Base-by-base conservation (phyloP, 92 coral and sea anemone species). In the Heliopora coerulea region DNA sequence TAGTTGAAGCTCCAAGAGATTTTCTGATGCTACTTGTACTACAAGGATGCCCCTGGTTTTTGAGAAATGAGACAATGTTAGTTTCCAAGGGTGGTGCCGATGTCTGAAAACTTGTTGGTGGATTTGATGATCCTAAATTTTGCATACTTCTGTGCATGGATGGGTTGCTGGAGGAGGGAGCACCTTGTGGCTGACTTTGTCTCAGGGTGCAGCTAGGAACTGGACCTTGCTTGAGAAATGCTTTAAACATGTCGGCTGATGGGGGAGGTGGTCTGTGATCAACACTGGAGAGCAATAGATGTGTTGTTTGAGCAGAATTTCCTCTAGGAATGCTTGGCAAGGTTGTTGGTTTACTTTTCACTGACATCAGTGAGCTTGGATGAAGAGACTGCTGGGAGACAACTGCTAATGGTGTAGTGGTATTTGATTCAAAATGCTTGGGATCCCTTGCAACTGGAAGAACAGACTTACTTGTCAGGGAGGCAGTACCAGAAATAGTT, bases 21-120 rank as follows among this genome's bases (percentile, higher is more conserved):
- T 59, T 62, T 59, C 92, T 84, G 15, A 92, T 72, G 46, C 82
- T 86, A 1, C 83, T 77, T 1, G 89, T 86, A 35, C 85, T 79
- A 62, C 85, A 87, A 27, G 74, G 59, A 24, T 29, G 30, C 20
- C 8, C 17, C 58, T 67, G 74, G 54, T 24, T 25, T 48, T 67
- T 58, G 9, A 67, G 42, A 25, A 46, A 67, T n/a, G 59, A 19
- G 32, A 67, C 48, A 6, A 67, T 48, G 29, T 48, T 67, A 21
- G 74, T 0, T 49, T 67, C 58, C 15, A 49, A 12, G 30, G 59
- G 27, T 25, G 50, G 39, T 48, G 29, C 41, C 13, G 74, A 21
- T 27, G 37, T 0, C n/a, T 46, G 52, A 2, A 15, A 46, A 8
- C 15, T 46, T 10, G 52, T 15, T 46, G 52, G 52, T 46, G 52